Evolutionary conservation across 1,140 invertebrate species (phyloP).

Genomic region (Rhagoletis zephyria): DNA sequence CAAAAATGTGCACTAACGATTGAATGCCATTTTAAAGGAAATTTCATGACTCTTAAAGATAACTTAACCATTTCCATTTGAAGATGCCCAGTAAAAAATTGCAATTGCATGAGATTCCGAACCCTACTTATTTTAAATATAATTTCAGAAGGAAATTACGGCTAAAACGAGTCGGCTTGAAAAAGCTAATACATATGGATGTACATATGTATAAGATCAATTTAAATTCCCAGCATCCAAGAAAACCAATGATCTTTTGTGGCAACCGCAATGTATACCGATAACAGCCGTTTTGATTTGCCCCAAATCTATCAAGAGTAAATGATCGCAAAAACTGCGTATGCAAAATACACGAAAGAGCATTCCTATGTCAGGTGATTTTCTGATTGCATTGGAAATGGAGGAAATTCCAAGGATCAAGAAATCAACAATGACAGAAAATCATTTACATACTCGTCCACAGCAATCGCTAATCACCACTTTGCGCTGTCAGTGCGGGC

Average conservation of each 20-base stretch:
- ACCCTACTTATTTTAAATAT: no score
- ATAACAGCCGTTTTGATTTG: no score
- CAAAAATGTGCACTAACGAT: no score
- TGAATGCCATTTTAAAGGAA: no score
- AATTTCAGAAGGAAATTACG: no score
- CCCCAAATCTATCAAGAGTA: slow-evolving; percentile 9
- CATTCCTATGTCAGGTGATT: background rate
- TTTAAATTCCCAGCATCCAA: background rate
- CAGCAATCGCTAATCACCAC: slow-evolving; percentile 22
- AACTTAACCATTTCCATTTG: no score
- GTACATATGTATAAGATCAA: no score
- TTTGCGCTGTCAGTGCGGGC: background rate
- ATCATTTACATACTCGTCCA: slow-evolving; percentile 37
- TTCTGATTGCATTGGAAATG: slow-evolving; percentile 20
- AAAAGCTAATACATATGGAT: no score
- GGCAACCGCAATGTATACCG: background rate
- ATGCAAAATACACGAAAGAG: slow-evolving; percentile 2
- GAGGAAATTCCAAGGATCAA: slow-evolving; percentile 22
- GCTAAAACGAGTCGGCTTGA: no score
- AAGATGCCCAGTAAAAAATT: no score
- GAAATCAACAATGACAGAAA: background rate
- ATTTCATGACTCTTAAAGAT: no score
- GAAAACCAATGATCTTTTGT: background rate
- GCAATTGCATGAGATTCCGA: no score
- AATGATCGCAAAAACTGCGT: background rate